Evolutionary conservation across 2,113 vertebrate genomes (phyloP).

Genomic region (Amblyornis subalaris): DNA sequence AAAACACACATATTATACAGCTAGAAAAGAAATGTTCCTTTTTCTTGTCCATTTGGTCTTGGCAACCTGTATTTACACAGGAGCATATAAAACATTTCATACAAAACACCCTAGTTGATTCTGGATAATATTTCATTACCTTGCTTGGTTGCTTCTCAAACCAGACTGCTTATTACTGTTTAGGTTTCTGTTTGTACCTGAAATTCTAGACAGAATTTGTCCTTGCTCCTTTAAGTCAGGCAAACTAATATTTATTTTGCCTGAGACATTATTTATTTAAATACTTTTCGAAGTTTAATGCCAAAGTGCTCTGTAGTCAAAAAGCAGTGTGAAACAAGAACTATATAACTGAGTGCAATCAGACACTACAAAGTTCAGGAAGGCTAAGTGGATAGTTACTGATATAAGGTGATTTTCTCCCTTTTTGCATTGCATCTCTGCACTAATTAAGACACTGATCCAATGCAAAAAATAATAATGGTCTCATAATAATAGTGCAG

Average conservation of each 20-base stretch:
- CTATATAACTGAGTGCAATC: not conserved
- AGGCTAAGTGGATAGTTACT: not conserved
- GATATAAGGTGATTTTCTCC: not conserved
- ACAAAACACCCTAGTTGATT: constrained; percentile 13
- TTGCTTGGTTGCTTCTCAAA: not conserved
- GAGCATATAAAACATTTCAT: constrained; percentile 28
- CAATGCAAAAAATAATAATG: not conserved
- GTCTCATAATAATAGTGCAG: not conserved
- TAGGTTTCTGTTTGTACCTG: not conserved
- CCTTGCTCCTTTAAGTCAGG: not conserved
- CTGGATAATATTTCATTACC: not conserved
- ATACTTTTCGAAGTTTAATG: not conserved
- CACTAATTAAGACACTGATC: not conserved
- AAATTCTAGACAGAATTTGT: not conserved
- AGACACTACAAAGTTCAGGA: not conserved
- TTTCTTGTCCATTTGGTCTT: constrained; percentile 67
- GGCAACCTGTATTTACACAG: constrained; percentile 49
- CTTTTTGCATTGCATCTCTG: not conserved
- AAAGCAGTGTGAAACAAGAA: not conserved
- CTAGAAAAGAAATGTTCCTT: constrained; percentile 64
- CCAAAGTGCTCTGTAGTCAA: not conserved
- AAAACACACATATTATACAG: constrained; percentile 39
- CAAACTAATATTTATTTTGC: not conserved
- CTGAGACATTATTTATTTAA: not conserved
- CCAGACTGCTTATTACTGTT: not conserved